These are phyloP conservation scores for Phocides pigmalion DNA, from an alignment of 1,140 invertebrate species.

Conservation along the genomic window DNA sequence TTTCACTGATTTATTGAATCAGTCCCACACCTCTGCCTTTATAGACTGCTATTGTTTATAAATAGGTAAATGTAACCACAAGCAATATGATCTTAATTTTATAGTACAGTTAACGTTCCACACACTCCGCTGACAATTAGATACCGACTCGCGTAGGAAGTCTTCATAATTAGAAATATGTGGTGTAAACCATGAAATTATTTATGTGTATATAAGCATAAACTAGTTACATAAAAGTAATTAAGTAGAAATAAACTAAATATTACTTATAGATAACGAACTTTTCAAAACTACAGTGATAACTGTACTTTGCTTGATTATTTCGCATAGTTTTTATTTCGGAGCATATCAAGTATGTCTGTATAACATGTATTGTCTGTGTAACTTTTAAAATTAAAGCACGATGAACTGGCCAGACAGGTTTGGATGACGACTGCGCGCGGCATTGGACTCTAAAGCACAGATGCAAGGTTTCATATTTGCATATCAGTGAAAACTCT, in stretches of 20 bases:
- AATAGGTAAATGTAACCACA: background rate
- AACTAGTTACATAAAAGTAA: too few relatives aligned
- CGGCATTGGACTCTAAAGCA: conserved; percentile 61
- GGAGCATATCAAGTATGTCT: background rate
- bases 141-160: background rate
- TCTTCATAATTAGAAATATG: background rate
- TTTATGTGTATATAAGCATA: too few relatives aligned
- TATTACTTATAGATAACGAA: too few relatives aligned
- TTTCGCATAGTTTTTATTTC: background rate
- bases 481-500: conserved; percentile 49
- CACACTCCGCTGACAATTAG: background rate
- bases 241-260: too few relatives aligned
- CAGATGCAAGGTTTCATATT: conserved; percentile 57
- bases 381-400: conserved; percentile 43
- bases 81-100: background rate
- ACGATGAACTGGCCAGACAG: conserved; percentile 57
- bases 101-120: background rate
- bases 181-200: background rate
- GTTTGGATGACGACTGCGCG: conserved; percentile 46
- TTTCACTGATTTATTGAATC: conserved; percentile 15
- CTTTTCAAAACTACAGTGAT: too few relatives aligned
- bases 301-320: background rate
- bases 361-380: background rate
- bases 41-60: background rate
- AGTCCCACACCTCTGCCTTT: background rate